Base-by-base conservation (phyloP, 35 echinoderm and acorn worm species). In the Patiria miniata region DNA sequence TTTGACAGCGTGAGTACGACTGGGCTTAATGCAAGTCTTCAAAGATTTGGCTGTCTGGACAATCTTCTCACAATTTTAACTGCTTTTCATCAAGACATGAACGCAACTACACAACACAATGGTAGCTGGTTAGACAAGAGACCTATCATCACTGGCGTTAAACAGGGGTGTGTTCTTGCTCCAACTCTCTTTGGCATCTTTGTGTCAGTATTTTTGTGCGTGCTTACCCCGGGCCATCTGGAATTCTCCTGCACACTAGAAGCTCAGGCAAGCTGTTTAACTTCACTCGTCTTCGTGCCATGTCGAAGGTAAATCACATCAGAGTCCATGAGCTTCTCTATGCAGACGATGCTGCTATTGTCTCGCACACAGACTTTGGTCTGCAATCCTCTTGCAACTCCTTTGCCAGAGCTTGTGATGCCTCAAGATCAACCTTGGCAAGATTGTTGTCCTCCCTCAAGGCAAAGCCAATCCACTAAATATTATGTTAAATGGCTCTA, bases 101-200 rank as follows among this genome's bases (percentile, higher is more conserved):
- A 51, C 8, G 42, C 79, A 28, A 42, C 42, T 39, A n/a, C 0
- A n/a, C 79, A 50, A 16, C 37, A 39, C 28, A 50, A 81, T 7
- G 79, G 79, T 30, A 33, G 36, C n/a, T 16, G 19, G 47, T 51
- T 19, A 34, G 47, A 23, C 39, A 52, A 52, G 39, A 22, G 2
- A 28, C 21, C 19, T 40, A 51, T 10, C 37, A 38, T 23, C 22
- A 23, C 23, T 19, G 37, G 79, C 37, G 79, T 81, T 23, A 81
- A 81, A 39, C 79, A 81, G 42, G 79, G 79, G 17, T 81, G 34
- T 81, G 79, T 82, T 14, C 47, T 39, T 82, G 37, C 79, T 51
- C 37, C 36, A 22, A 4, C 36, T 39, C 1, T 44, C 36, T 52
- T 2, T 82, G 19, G 79, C 26, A 81, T 81, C 30, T 81, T 51